phyloP scores from a whole-genome alignment of 2,113 vertebrate genomes.

The Onychostruthus taczanowskii region DNA sequence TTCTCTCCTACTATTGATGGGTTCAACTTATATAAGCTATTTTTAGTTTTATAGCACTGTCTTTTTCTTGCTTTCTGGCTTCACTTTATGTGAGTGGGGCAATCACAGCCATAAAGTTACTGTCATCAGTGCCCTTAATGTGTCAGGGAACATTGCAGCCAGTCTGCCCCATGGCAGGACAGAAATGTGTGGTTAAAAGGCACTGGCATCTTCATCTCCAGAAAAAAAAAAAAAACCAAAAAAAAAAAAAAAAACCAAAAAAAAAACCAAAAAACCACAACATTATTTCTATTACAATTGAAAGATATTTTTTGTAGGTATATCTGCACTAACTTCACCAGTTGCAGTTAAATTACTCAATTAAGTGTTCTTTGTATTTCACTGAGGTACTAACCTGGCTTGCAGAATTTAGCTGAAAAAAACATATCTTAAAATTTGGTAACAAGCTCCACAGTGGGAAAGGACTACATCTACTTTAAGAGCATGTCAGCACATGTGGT shows the following conservation, averaged over 20 bases:
- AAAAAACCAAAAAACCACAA: background rate
- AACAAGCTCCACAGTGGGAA: background rate
- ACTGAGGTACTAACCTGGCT: background rate
- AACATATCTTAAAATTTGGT: background rate
- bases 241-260: background rate
- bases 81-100: background rate
- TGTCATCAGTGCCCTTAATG: background rate
- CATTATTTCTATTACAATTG: background rate
- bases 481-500: background rate
- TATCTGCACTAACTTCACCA: background rate
- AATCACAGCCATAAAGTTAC: background rate
- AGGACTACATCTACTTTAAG: background rate
- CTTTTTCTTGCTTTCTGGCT: background rate
- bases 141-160: background rate
- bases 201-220: background rate
- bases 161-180: background rate
- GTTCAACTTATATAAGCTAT: background rate
- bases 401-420: background rate
- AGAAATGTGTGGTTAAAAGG: background rate
- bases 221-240: background rate
- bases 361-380: background rate
- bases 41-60: background rate
- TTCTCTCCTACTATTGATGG: background rate
- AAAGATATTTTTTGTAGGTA: background rate
- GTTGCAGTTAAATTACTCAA: background rate